Evolutionary conservation across 2,888 invertebrate species (phyloP).

Genomic region (Exocentrus adspersus): DNA sequence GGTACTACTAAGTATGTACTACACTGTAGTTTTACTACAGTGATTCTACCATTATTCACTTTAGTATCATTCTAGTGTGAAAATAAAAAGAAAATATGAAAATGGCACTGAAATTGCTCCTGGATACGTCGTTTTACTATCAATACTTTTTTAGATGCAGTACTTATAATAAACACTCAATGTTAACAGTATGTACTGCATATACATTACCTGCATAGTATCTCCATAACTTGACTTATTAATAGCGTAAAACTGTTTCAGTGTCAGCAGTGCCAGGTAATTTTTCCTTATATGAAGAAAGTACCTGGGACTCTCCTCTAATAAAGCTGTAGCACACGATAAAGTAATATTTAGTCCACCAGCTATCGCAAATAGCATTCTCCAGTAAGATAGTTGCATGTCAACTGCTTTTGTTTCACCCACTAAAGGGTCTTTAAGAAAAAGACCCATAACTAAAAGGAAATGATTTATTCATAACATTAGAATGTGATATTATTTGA

Average conservation of each 20-base stretch:
- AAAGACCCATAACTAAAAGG: conserved; percentile 39
- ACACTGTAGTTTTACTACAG: no score
- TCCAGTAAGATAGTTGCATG: conserved; percentile 61
- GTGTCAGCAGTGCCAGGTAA: conserved; percentile 56
- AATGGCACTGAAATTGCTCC: no score
- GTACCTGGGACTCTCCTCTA: conserved; percentile 63
- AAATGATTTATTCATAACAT: background rate
- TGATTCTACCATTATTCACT: no score
- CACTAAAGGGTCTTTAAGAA: conserved; percentile 36
- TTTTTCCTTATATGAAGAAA: conserved; percentile 58
- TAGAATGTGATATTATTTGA: no score
- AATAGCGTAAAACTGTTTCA: conserved; percentile 64
- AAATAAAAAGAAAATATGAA: no score
- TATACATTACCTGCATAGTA: conserved; percentile 59
- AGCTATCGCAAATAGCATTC: conserved; percentile 60
- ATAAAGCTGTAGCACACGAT: conserved; percentile 60
- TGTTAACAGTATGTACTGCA: no score
- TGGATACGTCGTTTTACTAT: no score
- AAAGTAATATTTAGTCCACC: conserved; percentile 60
- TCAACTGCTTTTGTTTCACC: conserved; percentile 42
- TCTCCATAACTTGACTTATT: conserved; percentile 63
- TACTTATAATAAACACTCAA: no score
- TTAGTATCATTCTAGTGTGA: no score
- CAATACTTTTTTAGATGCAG: no score
- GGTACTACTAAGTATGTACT: no score